Conservation (phyloP, 2,888 invertebrate genomes). For the Chaitophorus viminalis region DNA sequence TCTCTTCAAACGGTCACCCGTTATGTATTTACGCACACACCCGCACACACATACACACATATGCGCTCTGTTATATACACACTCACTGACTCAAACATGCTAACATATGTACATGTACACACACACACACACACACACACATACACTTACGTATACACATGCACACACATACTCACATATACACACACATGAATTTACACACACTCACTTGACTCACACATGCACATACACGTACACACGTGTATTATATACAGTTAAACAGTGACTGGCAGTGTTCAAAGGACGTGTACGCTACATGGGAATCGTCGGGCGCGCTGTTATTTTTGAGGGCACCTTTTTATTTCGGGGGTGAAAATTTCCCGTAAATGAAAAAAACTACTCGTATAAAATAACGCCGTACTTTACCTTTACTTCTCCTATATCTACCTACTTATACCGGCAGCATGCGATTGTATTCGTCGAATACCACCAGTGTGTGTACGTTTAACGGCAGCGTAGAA, state of each 20-base stretch:
- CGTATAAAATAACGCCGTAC: conserved; percentile 29
- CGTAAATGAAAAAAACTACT: conserved; percentile 43
- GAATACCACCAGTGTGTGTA: too few species aligned
- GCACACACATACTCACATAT: too few species aligned
- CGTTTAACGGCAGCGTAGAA: conserved; percentile 4
- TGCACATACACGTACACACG: too few species aligned
- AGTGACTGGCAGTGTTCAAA: too few species aligned
- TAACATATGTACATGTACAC: too few species aligned
- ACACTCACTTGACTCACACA: too few species aligned
- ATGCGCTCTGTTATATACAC: background rate
- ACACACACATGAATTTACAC: too few species aligned
- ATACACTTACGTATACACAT: too few species aligned
- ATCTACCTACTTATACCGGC: background rate
- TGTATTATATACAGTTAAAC: background rate
- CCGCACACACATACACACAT: too few species aligned
- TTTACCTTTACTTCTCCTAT: background rate
- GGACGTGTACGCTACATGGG: background rate
- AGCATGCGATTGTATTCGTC: background rate
- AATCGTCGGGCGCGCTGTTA: conserved; percentile 11
- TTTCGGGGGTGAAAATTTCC: conserved; percentile 23
- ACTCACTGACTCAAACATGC: too few species aligned
- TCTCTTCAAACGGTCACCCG: conserved; percentile 36
- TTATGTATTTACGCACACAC: background rate
- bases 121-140: too few species aligned
- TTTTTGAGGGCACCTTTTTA: conserved; percentile 35